These are phyloP conservation scores for Heliconius eleuchia DNA, from an alignment of 1,140 invertebrate genomes.

Conservation along the genomic window DNA sequence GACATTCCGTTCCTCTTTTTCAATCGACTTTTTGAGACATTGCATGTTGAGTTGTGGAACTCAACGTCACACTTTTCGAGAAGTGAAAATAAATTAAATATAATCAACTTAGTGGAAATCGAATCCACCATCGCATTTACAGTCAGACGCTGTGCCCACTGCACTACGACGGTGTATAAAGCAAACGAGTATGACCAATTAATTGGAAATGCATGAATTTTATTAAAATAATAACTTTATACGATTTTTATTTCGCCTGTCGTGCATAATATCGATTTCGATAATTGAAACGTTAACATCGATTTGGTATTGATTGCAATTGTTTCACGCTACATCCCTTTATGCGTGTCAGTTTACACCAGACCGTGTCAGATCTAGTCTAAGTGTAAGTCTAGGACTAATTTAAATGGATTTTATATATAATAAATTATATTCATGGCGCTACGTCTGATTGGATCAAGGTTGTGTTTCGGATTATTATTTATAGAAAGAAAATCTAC, in stretches of 20 bases:
- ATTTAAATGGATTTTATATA: neutral
- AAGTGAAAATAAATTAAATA: too few relatives aligned
- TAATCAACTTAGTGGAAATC: too few relatives aligned
- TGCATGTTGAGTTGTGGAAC: too few relatives aligned
- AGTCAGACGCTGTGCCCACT: too few relatives aligned
- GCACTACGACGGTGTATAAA: too few relatives aligned
- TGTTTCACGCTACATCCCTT: conserved; percentile 3
- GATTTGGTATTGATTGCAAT: neutral
- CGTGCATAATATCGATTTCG: conserved; percentile 24
- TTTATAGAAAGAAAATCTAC: too few relatives aligned
- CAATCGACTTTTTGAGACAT: too few relatives aligned
- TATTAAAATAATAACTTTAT: conserved; percentile 11
- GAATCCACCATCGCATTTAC: too few relatives aligned
- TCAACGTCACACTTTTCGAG: too few relatives aligned
- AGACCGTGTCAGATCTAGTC: conserved; percentile 7
- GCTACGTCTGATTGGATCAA: neutral
- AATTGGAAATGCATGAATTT: neutral
- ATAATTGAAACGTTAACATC: conserved; percentile 12
- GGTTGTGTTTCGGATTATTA: neutral
- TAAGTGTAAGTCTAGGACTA: neutral
- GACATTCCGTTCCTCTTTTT: too few relatives aligned
- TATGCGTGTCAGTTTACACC: conserved; percentile 3
- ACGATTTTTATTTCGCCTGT: neutral
- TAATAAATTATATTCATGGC: neutral
- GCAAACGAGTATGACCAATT: neutral